Evolutionary conservation across 2,113 vertebrate species (phyloP).

Genomic region (Psittacus erithacus): DNA sequence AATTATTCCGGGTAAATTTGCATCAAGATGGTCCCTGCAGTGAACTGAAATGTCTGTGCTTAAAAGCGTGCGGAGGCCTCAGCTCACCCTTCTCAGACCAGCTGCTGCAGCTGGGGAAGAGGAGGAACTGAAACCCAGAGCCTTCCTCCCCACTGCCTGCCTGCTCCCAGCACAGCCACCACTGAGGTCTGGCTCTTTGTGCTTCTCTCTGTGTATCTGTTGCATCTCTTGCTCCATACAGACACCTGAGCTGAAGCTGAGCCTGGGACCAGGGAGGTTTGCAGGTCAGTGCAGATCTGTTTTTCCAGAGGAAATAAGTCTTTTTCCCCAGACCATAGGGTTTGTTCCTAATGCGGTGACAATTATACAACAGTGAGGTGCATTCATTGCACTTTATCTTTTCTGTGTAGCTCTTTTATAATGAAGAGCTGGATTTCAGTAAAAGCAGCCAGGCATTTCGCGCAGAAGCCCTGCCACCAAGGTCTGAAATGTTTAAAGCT

Average conservation of each 20-base stretch:
- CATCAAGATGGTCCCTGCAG: background rate
- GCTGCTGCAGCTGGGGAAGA: background rate
- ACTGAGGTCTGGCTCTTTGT: background rate
- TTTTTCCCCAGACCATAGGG: background rate
- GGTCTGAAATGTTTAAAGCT: slow-evolving; percentile 19
- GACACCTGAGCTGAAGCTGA: accelerated
- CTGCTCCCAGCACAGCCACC: background rate
- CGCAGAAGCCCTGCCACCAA: background rate
- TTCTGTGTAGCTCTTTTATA: background rate
- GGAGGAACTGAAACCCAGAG: background rate
- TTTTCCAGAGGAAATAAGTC: background rate
- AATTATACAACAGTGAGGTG: background rate
- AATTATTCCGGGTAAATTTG: background rate
- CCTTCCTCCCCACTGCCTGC: background rate
- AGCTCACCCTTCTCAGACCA: accelerated
- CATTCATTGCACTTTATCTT: background rate
- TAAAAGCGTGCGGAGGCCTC: too few species aligned
- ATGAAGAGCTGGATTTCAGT: background rate
- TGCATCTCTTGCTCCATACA: accelerated
- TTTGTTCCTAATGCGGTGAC: background rate
- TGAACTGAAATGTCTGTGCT: background rate
- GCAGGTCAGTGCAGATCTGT: accelerated
- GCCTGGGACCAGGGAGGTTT: background rate
- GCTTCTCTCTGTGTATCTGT: accelerated
- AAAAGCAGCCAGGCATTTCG: background rate